A percentile compares a stretch with the other conserved stretches of the same genome.
phyloP scores from a whole-genome alignment of 2,888 invertebrate species.

The Pimpla rufipes region DNA sequence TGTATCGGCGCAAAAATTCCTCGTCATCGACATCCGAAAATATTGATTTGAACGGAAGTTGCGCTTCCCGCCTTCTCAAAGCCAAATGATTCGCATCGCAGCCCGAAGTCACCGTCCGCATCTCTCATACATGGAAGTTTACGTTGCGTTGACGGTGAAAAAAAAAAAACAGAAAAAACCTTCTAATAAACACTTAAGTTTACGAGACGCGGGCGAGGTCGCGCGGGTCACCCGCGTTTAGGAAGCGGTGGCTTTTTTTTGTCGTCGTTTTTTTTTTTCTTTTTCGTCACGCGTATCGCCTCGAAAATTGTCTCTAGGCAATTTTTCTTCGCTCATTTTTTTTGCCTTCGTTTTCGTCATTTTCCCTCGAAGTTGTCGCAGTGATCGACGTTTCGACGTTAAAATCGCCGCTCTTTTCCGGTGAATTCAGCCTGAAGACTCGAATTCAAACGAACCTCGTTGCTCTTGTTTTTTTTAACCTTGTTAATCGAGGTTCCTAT shows the following conservation, averaged over 20 bases:
- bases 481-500: too few species aligned
- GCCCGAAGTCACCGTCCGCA: conserved; percentile 15
- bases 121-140: conserved; percentile 55
- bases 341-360: background rate
- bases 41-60: background rate
- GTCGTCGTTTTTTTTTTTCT: background rate
- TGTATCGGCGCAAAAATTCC: background rate
- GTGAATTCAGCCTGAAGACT: too few species aligned
- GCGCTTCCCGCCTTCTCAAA: background rate
- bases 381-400: background rate
- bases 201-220: conserved; percentile 52
- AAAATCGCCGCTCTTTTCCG: too few species aligned
- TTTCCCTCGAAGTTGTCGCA: background rate
- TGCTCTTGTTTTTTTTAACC: too few species aligned
- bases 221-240: conserved; percentile 52
- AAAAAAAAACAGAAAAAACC: too few species aligned
- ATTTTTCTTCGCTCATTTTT: background rate
- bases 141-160: conserved; percentile 46
- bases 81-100: conserved; percentile 13
- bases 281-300: background rate
- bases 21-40: background rate
- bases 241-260: conserved; percentile 60
- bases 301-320: conserved; percentile 15
- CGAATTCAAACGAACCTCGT: too few species aligned
- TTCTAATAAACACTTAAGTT: conserved; percentile 56